phyloP scores from a whole-genome alignment of 2,797 vertebrate species.

The Anableps anableps region DNA sequence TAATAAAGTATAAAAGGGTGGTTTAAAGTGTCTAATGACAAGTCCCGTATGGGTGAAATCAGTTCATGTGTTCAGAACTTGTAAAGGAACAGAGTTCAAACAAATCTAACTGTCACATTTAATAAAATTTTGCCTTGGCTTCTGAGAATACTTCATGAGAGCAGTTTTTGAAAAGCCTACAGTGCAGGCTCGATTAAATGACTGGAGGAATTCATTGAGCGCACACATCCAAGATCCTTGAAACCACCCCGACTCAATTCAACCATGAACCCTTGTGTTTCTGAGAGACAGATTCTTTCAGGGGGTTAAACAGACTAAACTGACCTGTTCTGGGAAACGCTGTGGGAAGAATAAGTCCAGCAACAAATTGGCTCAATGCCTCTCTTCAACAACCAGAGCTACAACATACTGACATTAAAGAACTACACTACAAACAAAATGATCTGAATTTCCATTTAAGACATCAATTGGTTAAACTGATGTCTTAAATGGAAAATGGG shows the following conservation, averaged over 20 bases:
- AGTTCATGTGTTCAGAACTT: constrained; percentile 32
- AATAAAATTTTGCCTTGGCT: constrained; percentile 33
- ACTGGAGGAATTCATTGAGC: constrained; percentile 43
- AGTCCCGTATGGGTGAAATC: constrained; percentile 36
- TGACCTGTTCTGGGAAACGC: constrained; percentile 57
- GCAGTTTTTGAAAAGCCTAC: constrained; percentile 29
- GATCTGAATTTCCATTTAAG: neutral
- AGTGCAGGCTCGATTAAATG: constrained; percentile 42
- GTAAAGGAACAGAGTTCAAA: constrained; percentile 34
- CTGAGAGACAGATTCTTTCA: constrained; percentile 53
- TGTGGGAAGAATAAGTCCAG: constrained; percentile 57
- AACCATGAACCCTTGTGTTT: constrained; percentile 22
- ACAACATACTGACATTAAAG: neutral
- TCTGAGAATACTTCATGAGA: constrained; percentile 24
- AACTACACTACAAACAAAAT: neutral
- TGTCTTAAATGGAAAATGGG: neutral
- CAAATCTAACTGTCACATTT: constrained; percentile 43
- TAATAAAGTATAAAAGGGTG: constrained; percentile 30
- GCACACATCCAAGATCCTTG: constrained; percentile 39
- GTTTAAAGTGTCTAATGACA: constrained; percentile 48
- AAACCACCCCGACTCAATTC: constrained; percentile 40
- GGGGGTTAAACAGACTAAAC: constrained; percentile 41
- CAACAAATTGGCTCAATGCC: neutral
- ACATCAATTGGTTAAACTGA: neutral
- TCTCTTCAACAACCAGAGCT: constrained; percentile 24